Conservation (phyloP, 2,113 vertebrate species). For the Hemibagrus wyckioides region DNA sequence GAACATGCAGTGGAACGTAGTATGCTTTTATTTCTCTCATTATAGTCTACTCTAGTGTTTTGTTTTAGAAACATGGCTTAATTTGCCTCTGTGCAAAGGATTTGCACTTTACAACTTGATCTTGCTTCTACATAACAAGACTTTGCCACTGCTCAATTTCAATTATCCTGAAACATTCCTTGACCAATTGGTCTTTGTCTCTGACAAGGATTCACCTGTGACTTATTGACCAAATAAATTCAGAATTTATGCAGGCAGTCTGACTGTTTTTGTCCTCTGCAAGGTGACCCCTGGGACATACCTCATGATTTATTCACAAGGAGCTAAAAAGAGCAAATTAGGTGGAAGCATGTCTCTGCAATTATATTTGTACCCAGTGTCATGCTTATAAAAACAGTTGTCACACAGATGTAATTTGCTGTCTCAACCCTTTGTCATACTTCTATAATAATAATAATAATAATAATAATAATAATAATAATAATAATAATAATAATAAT, state of each 20-base stretch:
- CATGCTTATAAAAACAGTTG: slow-evolving; percentile 1
- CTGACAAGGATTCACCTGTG: too few relatives aligned
- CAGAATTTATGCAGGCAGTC: slow-evolving; percentile 32
- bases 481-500: too few relatives aligned
- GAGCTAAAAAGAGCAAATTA: slow-evolving; percentile 42
- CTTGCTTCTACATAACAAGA: slow-evolving; percentile 63
- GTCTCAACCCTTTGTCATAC: too few relatives aligned
- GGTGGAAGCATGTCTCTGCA: slow-evolving; percentile 15
- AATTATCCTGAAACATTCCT: too few relatives aligned
- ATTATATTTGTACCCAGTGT: background rate
- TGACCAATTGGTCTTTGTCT: too few relatives aligned
- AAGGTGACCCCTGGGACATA: slow-evolving; percentile 66
- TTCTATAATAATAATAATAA: too few relatives aligned
- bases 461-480: too few relatives aligned
- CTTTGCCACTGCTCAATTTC: slow-evolving; percentile 48
- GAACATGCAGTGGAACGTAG: background rate
- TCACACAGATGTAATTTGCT: slow-evolving; percentile 2
- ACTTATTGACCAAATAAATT: too few relatives aligned
- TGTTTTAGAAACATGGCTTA: slow-evolving; percentile 15
- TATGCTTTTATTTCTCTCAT: slow-evolving; percentile 5
- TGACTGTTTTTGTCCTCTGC: slow-evolving; percentile 53
- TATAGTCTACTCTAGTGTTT: slow-evolving; percentile 22
- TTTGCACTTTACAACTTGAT: slow-evolving; percentile 57
- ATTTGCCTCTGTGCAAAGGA: background rate
- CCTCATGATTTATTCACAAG: slow-evolving; percentile 52